Evolutionary conservation across 2,113 vertebrate genomes (phyloP).

Genomic region (Toxostoma redivivum): DNA sequence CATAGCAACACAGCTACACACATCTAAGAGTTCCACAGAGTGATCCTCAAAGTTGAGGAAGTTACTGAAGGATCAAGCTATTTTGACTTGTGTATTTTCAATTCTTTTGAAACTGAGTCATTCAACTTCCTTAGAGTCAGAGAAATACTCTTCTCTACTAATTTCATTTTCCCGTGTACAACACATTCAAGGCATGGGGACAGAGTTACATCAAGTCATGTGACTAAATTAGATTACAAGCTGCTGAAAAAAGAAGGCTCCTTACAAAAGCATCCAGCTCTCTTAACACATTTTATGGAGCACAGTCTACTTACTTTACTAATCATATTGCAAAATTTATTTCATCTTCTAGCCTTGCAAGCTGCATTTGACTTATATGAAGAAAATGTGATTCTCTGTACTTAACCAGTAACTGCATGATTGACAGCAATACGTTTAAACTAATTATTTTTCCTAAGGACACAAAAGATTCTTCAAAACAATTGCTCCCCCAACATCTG

Average conservation of each 20-base stretch:
- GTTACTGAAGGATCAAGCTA: neutral
- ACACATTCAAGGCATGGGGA: neutral
- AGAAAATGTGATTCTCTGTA: neutral
- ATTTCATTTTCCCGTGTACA: neutral
- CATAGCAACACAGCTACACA: neutral
- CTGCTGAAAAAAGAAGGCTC: neutral
- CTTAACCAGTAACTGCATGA: neutral
- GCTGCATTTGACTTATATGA: neutral
- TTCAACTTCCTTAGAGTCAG: neutral
- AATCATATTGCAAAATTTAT: neutral
- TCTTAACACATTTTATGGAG: neutral
- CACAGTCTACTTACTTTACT: neutral
- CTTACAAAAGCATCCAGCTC: neutral
- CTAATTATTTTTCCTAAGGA: neutral
- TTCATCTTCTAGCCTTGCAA: neutral
- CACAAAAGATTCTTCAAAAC: neutral
- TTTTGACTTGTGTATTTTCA: neutral
- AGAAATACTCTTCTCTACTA: neutral
- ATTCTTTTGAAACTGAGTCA: neutral
- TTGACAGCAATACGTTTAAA: neutral
- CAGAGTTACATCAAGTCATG: neutral
- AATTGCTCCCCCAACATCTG: neutral
- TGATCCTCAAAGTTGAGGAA: neutral
- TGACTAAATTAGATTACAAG: neutral
- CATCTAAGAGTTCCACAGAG: fast-evolving